Conservation (phyloP, 2,888 invertebrate species). For the Lasioglossum figueresi region DNA sequence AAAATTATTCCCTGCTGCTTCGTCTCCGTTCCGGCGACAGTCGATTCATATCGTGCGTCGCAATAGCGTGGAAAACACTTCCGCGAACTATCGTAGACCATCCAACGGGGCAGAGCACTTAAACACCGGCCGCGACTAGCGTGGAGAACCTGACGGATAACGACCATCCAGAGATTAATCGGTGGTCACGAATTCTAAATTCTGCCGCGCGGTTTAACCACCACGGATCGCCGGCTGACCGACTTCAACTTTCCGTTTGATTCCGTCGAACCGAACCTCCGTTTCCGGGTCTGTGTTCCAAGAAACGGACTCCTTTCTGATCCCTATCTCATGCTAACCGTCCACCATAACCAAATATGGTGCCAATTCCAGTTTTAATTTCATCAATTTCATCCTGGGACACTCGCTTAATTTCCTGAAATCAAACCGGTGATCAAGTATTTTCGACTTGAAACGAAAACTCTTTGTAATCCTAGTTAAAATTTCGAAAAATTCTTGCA, state of each 20-base stretch:
- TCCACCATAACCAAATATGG: neutral
- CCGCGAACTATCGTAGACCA: slow-evolving; percentile 69
- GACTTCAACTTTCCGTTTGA: slow-evolving; percentile 55
- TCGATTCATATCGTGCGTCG: slow-evolving; percentile 68
- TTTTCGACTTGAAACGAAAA: neutral
- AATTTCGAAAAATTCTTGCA: no score
- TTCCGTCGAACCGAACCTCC: neutral
- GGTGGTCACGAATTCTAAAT: slow-evolving; percentile 78
- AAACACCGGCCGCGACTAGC: slow-evolving; percentile 73
- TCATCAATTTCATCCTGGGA: neutral
- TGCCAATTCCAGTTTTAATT: neutral
- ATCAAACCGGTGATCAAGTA: neutral
- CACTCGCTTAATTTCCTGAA: neutral
- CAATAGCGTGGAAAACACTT: slow-evolving; percentile 70
- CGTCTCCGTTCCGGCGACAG: slow-evolving; percentile 35
- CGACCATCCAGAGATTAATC: slow-evolving; percentile 76
- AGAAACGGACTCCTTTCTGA: neutral
- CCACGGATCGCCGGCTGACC: slow-evolving; percentile 58
- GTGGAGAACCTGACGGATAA: slow-evolving; percentile 77
- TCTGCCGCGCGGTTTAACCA: slow-evolving; percentile 71
- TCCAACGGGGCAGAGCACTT: slow-evolving; percentile 68
- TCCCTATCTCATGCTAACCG: neutral
- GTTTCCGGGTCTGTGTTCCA: neutral
- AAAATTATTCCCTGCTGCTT: slow-evolving; percentile 29
- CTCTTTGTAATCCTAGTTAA: neutral